These are phyloP conservation scores for Brachionus paranguensis DNA, from an alignment of 1,140 invertebrate genomes.

Conservation along the genomic window DNA sequence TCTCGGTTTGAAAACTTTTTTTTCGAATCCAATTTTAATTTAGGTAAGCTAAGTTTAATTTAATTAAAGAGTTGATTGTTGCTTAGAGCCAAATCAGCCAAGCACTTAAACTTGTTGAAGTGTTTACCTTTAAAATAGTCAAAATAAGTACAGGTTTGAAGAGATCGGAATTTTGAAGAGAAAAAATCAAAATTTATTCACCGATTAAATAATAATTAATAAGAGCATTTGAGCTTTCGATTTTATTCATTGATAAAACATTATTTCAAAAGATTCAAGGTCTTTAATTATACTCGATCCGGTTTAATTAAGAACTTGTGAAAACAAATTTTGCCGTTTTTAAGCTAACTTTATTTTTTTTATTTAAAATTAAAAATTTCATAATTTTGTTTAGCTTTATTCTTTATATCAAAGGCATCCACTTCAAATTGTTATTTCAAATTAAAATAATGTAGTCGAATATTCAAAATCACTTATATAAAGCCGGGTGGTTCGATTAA, in stretches of 20 bases:
- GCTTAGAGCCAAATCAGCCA: not conserved
- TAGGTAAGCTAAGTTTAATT: conserved; percentile 1
- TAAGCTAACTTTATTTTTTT: not conserved
- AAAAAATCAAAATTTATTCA: not conserved
- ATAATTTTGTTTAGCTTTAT: not conserved
- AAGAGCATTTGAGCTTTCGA: not conserved
- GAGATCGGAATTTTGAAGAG: not conserved
- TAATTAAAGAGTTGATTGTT: not conserved
- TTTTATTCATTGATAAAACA: not conserved
- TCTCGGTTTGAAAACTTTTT: not conserved
- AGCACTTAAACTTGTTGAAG: not conserved
- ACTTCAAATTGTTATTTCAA: not conserved
- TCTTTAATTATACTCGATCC: conserved; percentile 1
- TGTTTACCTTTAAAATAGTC: not conserved
- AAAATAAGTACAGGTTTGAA: conserved; percentile 15
- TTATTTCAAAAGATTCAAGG: not conserved
- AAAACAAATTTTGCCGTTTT: conserved; percentile 9
- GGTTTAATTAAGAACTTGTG: conserved; percentile 4
- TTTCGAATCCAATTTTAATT: not conserved
- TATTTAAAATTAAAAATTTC: not conserved
- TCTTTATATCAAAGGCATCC: not conserved
- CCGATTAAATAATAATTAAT: not conserved
- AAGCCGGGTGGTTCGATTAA: not conserved
- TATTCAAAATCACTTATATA: too few relatives aligned
- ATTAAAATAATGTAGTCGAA: too few relatives aligned